These are phyloP conservation scores for Clarias macrocephalus DNA, from an alignment of 2,113 vertebrate genomes.

Conservation along the genomic window DNA sequence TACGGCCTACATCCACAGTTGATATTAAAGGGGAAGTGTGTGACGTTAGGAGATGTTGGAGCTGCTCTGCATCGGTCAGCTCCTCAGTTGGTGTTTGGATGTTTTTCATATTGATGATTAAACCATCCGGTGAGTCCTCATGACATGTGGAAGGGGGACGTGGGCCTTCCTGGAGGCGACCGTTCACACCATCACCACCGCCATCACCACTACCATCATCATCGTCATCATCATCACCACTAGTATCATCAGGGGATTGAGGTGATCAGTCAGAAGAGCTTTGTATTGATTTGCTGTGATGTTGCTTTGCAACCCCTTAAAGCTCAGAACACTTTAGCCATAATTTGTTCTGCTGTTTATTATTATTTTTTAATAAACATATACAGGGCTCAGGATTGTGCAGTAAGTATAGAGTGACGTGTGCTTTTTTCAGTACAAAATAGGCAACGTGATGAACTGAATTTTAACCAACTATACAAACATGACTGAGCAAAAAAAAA, in stretches of 20 bases:
- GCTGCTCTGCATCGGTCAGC: neutral
- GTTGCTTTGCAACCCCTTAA: too few species aligned
- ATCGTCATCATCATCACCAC: too few species aligned
- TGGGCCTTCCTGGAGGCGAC: neutral
- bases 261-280: neutral
- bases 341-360: too few species aligned
- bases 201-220: neutral
- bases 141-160: neutral
- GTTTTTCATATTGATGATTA: neutral
- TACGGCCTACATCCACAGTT: neutral
- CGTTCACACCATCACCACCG: neutral
- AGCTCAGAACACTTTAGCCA: too few species aligned
- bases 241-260: neutral
- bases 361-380: too few species aligned
- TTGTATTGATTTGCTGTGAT: neutral
- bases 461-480: too few species aligned
- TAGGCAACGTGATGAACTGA: too few species aligned
- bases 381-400: too few species aligned
- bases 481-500: too few species aligned
- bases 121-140: neutral
- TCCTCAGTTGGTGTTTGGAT: neutral
- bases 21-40: neutral
- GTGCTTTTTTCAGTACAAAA: too few species aligned
- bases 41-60: neutral
- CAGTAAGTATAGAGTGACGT: too few species aligned